These are phyloP conservation scores for Rosalia funebris DNA, from an alignment of 2,888 invertebrate genomes.

Conservation along the genomic window DNA sequence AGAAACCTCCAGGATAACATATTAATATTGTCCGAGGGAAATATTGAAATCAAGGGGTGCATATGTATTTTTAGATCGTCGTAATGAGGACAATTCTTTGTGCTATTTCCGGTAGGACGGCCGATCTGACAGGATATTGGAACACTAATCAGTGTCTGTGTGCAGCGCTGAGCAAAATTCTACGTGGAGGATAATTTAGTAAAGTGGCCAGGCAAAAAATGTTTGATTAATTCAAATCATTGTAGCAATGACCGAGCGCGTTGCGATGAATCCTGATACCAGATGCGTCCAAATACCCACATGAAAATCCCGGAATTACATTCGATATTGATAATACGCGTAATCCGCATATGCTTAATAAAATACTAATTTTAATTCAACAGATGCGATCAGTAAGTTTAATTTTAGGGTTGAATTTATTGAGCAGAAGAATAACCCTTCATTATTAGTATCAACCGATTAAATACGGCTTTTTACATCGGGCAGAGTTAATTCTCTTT, in stretches of 20 bases:
- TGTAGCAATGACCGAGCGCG: too few species aligned
- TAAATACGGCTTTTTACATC: slow-evolving; percentile 36
- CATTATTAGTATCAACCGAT: slow-evolving; percentile 43
- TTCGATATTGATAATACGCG: slow-evolving; percentile 30
- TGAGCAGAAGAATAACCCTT: slow-evolving; percentile 49
- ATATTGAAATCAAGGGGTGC: slow-evolving; percentile 63
- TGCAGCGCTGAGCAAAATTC: slow-evolving; percentile 19
- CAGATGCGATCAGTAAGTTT: slow-evolving; percentile 32
- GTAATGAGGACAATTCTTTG: slow-evolving; percentile 61
- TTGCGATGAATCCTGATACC: slow-evolving; percentile 28
- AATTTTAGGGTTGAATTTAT: slow-evolving; percentile 36
- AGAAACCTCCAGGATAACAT: slow-evolving; percentile 57
- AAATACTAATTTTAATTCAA: slow-evolving; percentile 36
- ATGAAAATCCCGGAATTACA: slow-evolving; percentile 28
- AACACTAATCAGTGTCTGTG: slow-evolving; percentile 60
- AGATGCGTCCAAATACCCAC: slow-evolving; percentile 28
- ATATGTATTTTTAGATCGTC: slow-evolving; percentile 60
- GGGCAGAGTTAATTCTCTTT: slow-evolving; percentile 23
- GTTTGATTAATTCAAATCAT: too few species aligned
- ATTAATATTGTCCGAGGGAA: slow-evolving; percentile 62
- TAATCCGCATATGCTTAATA: slow-evolving; percentile 37
- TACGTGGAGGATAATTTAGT: slow-evolving; percentile 7
- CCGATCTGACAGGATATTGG: slow-evolving; percentile 61
- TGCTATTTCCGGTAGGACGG: slow-evolving; percentile 58
- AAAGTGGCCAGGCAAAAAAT: neutral